Evolutionary conservation across 2,113 vertebrate genomes (phyloP).

Genomic region (Laticauda colubrina): DNA sequence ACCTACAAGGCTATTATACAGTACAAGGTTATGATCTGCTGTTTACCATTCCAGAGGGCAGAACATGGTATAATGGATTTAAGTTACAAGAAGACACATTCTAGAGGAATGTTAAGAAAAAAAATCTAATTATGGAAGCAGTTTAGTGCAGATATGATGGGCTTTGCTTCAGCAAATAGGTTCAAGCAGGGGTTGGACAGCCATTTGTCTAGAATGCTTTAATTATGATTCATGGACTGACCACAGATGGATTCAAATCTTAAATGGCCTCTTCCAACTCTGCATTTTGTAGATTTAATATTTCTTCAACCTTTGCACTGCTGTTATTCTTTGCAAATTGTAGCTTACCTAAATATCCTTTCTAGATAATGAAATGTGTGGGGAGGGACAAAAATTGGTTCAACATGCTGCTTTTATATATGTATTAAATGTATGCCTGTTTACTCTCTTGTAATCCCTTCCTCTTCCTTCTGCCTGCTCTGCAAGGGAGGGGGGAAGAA

Average conservation of each 20-base stretch:
- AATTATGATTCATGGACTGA: not conserved
- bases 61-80: not conserved
- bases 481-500: not conserved
- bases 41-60: not conserved
- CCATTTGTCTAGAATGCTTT: not conserved
- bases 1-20: not conserved
- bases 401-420: not conserved
- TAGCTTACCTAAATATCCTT: not conserved
- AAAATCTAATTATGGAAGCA: not conserved
- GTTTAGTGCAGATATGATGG: not conserved
- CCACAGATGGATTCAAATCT: not conserved
- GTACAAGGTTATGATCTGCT: not conserved
- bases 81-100: not conserved
- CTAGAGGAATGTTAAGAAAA: not conserved
- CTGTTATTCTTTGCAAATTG: not conserved
- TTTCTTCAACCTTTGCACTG: not conserved
- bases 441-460: not conserved
- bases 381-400: not conserved
- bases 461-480: not conserved
- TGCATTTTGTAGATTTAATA: not conserved
- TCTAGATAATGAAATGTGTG: not conserved
- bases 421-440: not conserved
- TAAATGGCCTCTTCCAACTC: not conserved
- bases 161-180: not conserved
- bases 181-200: not conserved